Conservation (phyloP, 2,113 vertebrate genomes). For the Octodon degus region DNA sequence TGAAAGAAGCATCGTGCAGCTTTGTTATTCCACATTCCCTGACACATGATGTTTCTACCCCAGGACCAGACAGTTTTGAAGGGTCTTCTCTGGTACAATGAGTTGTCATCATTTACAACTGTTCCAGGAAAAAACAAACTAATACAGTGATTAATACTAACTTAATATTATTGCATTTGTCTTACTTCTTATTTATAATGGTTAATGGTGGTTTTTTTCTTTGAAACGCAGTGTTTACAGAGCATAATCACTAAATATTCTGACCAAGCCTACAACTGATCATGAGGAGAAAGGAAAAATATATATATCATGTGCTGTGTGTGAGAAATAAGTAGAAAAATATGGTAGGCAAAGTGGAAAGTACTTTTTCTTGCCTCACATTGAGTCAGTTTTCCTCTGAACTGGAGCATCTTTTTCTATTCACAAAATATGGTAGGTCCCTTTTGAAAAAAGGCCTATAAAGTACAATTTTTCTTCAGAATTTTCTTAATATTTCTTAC, state of each 20-base stretch:
- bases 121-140: not conserved
- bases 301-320: too few relatives aligned
- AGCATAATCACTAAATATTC: not conserved
- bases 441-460: not conserved
- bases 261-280: not conserved
- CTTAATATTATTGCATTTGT: rapidly evolving
- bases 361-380: not conserved
- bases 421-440: not conserved
- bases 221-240: not conserved
- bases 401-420: not conserved
- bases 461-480: not conserved
- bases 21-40: not conserved
- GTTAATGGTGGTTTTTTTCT: rapidly evolving
- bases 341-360: not conserved
- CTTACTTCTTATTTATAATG: not conserved
- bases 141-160: too few relatives aligned
- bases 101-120: not conserved
- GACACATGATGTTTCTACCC: not conserved
- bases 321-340: not conserved
- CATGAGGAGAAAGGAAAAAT: not conserved
- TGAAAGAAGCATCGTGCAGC: not conserved
- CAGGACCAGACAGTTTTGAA: not conserved
- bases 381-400: not conserved
- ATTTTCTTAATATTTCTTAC: slow-evolving; percentile 2
- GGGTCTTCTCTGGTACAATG: not conserved